Evolutionary conservation across 2,113 vertebrate species (phyloP).

Genomic region (Pongo abelii): DNA sequence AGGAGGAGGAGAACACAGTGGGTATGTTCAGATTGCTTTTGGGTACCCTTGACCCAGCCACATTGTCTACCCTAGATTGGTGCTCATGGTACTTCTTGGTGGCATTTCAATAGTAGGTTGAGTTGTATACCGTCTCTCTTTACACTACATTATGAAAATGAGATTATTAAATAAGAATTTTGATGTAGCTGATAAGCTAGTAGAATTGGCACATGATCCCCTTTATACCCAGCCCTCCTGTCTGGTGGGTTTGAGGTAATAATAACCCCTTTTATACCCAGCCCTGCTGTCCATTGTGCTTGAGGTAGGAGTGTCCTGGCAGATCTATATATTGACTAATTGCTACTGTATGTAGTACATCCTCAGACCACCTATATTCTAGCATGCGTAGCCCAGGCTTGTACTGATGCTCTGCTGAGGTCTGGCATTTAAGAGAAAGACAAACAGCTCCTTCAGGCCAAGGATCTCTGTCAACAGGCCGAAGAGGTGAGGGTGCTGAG

Average conservation of each 20-base stretch:
- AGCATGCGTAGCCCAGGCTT: neutral
- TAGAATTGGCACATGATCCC: neutral
- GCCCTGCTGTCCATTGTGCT: neutral
- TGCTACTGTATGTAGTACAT: accelerated
- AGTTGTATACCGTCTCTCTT: neutral
- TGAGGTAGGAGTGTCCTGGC: neutral
- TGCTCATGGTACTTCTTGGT: neutral
- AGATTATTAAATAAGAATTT: neutral
- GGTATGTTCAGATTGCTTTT: conserved; percentile 79
- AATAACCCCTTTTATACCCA: neutral
- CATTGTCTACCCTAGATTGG: neutral
- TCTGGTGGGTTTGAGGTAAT: neutral
- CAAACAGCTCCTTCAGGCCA: neutral
- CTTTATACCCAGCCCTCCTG: neutral
- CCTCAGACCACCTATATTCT: neutral
- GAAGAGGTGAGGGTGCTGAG: conserved; percentile 81
- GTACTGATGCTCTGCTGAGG: neutral
- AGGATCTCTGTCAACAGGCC: conserved; percentile 82
- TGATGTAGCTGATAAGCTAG: neutral
- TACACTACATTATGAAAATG: neutral
- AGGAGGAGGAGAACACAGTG: conserved; percentile 86
- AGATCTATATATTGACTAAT: no score
- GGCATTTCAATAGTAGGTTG: neutral
- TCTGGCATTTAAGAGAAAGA: neutral
- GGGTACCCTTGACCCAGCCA: neutral